phyloP scores from a whole-genome alignment of 2,113 vertebrate species.

The Gavia stellata region DNA sequence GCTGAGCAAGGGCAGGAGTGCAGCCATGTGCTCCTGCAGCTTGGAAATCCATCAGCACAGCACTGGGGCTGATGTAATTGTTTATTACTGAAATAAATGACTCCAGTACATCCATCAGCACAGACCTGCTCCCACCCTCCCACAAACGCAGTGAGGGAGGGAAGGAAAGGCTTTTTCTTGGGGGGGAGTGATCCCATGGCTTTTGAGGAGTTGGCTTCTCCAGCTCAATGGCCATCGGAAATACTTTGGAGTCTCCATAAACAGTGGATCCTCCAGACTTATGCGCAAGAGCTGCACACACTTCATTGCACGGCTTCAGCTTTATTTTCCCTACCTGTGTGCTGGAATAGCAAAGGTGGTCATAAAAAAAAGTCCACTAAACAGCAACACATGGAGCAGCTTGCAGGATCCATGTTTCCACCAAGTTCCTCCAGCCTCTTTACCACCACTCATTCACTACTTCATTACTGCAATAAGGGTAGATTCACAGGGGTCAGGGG shows the following conservation, averaged over 20 bases:
- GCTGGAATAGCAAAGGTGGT: background rate
- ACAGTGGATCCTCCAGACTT: background rate
- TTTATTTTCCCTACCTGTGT: background rate
- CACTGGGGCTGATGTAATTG: background rate
- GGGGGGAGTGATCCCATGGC: fast-evolving
- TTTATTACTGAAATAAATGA: background rate
- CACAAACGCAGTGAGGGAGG: fast-evolving
- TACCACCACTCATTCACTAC: background rate
- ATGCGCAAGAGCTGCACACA: fast-evolving
- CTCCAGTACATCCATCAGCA: background rate
- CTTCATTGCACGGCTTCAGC: fast-evolving
- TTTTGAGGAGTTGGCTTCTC: background rate
- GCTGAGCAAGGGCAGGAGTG: background rate
- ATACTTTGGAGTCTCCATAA: background rate
- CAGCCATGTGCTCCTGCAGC: background rate
- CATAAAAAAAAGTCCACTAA: background rate
- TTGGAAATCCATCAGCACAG: background rate
- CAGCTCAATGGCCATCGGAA: too few species aligned
- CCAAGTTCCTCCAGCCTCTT: background rate
- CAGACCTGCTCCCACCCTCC: background rate
- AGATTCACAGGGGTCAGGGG: too few species aligned
- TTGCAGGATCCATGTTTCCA: background rate
- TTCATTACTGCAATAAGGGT: too few species aligned
- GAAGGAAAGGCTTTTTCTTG: background rate
- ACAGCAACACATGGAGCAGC: background rate